Evolutionary conservation across 2,113 vertebrate species (phyloP).

Genomic region (Struthidea cinerea): DNA sequence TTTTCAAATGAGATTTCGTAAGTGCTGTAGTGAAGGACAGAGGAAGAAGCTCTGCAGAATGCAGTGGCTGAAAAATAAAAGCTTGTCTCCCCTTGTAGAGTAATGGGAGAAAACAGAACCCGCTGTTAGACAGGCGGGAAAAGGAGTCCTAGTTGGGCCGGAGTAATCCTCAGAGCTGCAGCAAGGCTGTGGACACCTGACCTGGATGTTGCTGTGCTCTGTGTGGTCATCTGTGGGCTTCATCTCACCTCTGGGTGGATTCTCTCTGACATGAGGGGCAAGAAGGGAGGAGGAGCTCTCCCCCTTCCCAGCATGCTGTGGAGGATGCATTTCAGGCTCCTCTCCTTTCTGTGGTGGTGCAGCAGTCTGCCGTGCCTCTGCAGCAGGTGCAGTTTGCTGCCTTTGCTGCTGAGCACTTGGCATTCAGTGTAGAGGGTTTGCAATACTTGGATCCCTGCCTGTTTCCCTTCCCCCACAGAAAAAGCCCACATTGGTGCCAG

Average conservation of each 20-base stretch:
- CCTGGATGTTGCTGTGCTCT: not conserved
- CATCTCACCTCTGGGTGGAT: not conserved
- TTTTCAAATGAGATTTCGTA: not conserved
- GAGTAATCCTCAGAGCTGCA: not conserved
- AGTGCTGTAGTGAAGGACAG: not conserved
- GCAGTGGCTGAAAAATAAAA: not conserved
- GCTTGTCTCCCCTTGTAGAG: not conserved
- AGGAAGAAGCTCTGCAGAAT: not conserved
- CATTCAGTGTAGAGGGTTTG: not conserved
- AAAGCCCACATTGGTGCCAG: not conserved
- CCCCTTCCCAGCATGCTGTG: not conserved
- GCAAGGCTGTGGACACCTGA: not conserved
- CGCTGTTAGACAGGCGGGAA: not conserved
- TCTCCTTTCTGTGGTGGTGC: not conserved
- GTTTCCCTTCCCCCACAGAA: not conserved
- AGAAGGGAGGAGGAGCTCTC: not conserved
- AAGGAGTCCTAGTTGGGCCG: not conserved
- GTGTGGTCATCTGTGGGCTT: not conserved
- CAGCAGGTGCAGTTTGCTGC: not conserved
- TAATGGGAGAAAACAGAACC: not conserved
- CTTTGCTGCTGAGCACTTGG: not conserved
- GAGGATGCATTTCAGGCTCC: not conserved
- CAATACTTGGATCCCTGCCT: not conserved
- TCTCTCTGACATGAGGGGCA: accelerated
- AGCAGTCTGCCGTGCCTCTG: not conserved